These are phyloP conservation scores for Volucella bombylans DNA, from an alignment of 2,888 invertebrate genomes.

Conservation along the genomic window DNA sequence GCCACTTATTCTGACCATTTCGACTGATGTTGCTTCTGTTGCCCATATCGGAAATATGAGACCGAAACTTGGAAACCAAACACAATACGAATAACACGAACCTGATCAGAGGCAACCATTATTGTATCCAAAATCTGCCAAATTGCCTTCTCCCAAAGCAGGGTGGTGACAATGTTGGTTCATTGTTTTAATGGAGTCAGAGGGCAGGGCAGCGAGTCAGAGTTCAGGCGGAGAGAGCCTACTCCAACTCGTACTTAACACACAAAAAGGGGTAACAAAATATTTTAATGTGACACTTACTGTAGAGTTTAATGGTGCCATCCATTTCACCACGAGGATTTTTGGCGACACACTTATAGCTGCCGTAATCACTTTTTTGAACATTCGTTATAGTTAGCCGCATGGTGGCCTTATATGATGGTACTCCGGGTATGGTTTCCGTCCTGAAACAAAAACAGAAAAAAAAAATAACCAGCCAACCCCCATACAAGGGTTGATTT, in stretches of 20 bases:
- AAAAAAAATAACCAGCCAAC: neutral
- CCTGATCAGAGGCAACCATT: slow-evolving; percentile 40
- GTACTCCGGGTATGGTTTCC: slow-evolving; percentile 88
- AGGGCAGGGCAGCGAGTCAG: neutral
- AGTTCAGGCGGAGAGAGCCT: neutral
- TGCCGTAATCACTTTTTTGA: slow-evolving; percentile 91
- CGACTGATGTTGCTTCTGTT: too few relatives aligned
- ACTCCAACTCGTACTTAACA: neutral
- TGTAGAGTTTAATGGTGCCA: slow-evolving; percentile 93
- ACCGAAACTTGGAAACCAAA: slow-evolving; percentile 24
- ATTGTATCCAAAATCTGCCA: slow-evolving; percentile 22
- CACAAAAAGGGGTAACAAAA: slow-evolving; percentile 58
- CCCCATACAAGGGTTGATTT: too few relatives aligned
- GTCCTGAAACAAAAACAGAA: slow-evolving; percentile 81
- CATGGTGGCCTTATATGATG: slow-evolving; percentile 94
- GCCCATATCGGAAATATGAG: slow-evolving; percentile 22
- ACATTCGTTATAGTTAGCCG: slow-evolving; percentile 91
- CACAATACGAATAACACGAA: slow-evolving; percentile 35
- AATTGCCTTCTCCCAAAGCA: slow-evolving; percentile 35
- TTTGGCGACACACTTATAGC: slow-evolving; percentile 93
- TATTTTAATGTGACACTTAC: slow-evolving; percentile 85
- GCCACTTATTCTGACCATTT: too few relatives aligned
- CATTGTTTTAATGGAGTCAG: slow-evolving; percentile 41
- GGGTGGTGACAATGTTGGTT: slow-evolving; percentile 4
- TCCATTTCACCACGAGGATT: slow-evolving; percentile 95